Base-by-base conservation (phyloP, 2,113 vertebrate species). In the Litocranius walleri region DNA sequence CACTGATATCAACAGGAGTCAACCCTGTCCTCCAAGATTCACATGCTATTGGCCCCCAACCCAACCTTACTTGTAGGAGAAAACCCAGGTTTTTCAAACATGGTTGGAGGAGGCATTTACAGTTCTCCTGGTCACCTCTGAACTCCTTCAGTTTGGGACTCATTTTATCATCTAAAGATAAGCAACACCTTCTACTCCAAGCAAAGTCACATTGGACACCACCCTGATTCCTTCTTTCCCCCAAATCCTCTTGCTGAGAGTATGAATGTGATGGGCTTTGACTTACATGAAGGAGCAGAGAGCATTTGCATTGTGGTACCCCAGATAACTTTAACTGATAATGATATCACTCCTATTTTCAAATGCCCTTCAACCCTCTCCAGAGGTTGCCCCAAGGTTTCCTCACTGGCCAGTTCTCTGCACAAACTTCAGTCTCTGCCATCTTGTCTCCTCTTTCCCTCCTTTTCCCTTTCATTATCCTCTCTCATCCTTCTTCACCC, bases 291-390 rank as follows among this genome's bases (percentile, higher is more conserved):
- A 27, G 45, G 30, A 43, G 19, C 5, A n/a, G 52, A 86, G n/a
- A 78, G 16, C n/a, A 8, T 89, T 50, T n/a, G 11, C 29, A 25
- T 27, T 1, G 0, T 7, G 7, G 5, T 23, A 6, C 7, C 1
- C 14, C 30, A 15, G 33, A 27, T 2, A 56, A 15, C 21, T 61
- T 50, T 10, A 33, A 12, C 0, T 45, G 29, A 50, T 50, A n/a
- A 14, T 12, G 21, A 36, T 3, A 16, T 7, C 9, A 12, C 30
- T 43, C 5, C 4, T 33, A 40, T 25, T 64, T 40, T 14, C 36
- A 27, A 59, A 33, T n/a, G 30, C 19, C 48, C 61, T 78, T 33
- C 45, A 30, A 21, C 7, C 27, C 9, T 33, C 52, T 7, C 4
- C 9, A 25, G n/a, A n/a, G 11, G 3, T 29, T n/a, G 59, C 21